Evolutionary conservation across 2,888 invertebrate genomes (phyloP).

Genomic region (Latrodectus hesperus): DNA sequence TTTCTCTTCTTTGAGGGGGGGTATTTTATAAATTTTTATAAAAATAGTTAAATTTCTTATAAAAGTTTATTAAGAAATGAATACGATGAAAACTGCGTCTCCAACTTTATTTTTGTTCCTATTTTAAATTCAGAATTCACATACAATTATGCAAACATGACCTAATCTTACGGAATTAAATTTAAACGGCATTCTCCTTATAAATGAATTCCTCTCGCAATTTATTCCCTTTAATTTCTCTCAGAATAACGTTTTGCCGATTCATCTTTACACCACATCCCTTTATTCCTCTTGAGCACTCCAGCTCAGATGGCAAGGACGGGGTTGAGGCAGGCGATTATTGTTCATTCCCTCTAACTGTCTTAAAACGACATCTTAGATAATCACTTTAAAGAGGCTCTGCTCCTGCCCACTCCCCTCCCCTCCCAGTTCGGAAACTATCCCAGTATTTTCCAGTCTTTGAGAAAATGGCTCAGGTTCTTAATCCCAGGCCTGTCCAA

Average conservation of each 20-base stretch:
- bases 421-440: not conserved
- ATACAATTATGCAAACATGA: no score
- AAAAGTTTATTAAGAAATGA: no score
- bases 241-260: conserved; percentile 1
- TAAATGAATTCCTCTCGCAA: no score
- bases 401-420: not conserved
- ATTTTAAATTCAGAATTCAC: no score
- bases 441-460: not conserved
- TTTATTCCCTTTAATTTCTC: not conserved
- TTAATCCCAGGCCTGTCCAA: conserved; percentile 26
- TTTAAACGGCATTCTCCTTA: no score
- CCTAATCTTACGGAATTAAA: no score
- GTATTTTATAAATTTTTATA: no score
- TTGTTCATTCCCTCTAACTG: conserved; percentile 27
- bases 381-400: conserved; percentile 47
- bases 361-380: conserved; percentile 43
- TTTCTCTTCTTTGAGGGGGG: no score
- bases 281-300: not conserved
- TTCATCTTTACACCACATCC: not conserved
- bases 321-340: not conserved
- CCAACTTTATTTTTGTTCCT: no score
- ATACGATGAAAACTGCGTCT: no score
- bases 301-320: not conserved
- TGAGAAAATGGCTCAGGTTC: not conserved
- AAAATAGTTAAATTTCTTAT: no score